These are phyloP conservation scores for Brachionus rubens DNA, from an alignment of 1,140 invertebrate genomes.

Conservation along the genomic window DNA sequence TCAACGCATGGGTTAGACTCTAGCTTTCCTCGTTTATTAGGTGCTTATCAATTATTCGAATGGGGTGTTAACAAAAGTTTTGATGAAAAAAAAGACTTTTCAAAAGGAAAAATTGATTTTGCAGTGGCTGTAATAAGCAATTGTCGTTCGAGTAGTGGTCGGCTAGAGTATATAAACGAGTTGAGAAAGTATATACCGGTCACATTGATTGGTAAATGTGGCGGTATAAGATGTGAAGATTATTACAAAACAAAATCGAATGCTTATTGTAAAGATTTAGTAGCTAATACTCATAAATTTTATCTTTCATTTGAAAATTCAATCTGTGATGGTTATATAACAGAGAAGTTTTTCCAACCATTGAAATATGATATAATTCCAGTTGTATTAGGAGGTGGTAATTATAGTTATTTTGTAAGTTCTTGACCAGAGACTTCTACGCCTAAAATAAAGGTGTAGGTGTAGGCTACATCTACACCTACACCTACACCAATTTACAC, in stretches of 20 bases:
- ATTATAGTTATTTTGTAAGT: constrained; percentile 39
- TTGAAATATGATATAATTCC: constrained; percentile 38
- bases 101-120: neutral
- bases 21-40: neutral
- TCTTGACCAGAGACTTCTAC: too few relatives aligned
- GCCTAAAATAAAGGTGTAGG: too few relatives aligned
- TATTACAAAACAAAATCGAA: neutral
- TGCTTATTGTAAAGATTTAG: neutral
- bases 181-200: constrained; percentile 7
- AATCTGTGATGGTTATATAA: constrained; percentile 47
- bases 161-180: neutral
- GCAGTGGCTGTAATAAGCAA: neutral
- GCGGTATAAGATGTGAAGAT: neutral
- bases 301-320: constrained; percentile 48
- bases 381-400: constrained; percentile 39
- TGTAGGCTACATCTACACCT: too few relatives aligned
- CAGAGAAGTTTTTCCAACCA: constrained; percentile 47
- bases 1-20: neutral
- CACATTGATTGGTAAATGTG: constrained; percentile 2
- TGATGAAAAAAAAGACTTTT: constrained; percentile 1
- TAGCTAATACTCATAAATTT: constrained; percentile 23
- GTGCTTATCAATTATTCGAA: neutral
- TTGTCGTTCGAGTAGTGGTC: neutral
- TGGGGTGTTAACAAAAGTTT: neutral
- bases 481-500: too few relatives aligned